These are phyloP conservation scores for Pegoplata infirma DNA, from an alignment of 2,888 invertebrate genomes.

Conservation along the genomic window DNA sequence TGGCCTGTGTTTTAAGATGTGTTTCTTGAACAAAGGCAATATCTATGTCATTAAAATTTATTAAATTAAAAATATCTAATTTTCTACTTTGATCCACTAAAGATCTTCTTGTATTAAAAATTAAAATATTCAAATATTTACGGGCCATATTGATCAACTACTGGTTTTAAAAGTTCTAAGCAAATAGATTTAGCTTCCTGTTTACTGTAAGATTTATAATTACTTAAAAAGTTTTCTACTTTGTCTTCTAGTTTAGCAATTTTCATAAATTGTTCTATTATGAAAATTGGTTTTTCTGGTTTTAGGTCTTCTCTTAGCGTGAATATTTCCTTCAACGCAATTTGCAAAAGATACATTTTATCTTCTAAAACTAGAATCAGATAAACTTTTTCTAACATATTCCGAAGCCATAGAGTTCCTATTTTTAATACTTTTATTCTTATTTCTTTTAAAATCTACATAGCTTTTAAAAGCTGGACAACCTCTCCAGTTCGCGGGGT, in stretches of 20 bases:
- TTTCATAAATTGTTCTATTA: too few species aligned
- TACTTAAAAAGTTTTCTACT: too few species aligned
- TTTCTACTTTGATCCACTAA: neutral
- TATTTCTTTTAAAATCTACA: neutral
- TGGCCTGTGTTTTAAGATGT: neutral
- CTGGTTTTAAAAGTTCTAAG: too few species aligned
- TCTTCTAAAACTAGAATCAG: too few species aligned
- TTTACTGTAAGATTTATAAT: too few species aligned
- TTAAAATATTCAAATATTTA: neutral
- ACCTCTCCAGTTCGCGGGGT: conserved; percentile 18
- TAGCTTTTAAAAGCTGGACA: conserved; percentile 8
- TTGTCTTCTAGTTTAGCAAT: too few species aligned
- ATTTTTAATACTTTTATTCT: neutral
- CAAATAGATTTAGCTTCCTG: too few species aligned
- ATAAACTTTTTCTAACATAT: neutral
- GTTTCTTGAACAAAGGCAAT: conserved; percentile 10
- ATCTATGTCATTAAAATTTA: neutral
- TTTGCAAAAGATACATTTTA: too few species aligned
- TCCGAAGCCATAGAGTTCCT: neutral
- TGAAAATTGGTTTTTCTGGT: too few species aligned
- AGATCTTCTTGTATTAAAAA: neutral
- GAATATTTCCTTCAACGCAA: too few species aligned
- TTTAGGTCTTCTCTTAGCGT: too few species aligned
- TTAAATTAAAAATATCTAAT: neutral
- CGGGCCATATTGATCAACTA: neutral